phyloP scores from a whole-genome alignment of 2,113 vertebrate genomes.

The Orycteropus afer region DNA sequence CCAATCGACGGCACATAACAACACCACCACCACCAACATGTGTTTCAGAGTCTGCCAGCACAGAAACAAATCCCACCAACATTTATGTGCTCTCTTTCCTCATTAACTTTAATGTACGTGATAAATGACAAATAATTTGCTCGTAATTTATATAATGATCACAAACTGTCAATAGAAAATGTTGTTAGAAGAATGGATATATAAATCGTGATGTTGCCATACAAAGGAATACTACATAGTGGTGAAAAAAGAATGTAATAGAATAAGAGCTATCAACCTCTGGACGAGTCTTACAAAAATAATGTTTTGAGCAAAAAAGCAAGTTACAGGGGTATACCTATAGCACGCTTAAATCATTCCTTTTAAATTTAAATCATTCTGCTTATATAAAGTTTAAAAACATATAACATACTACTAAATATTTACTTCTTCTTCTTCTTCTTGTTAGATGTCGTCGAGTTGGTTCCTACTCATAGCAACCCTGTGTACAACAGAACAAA shows the following conservation, averaged over 20 bases:
- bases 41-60: not conserved
- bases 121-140: not conserved
- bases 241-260: not conserved
- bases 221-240: not conserved
- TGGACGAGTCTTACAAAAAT: not conserved
- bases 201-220: not conserved
- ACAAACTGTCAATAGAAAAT: not conserved
- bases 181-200: not conserved
- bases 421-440: too few species aligned
- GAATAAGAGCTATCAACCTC: not conserved
- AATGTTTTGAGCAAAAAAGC: not conserved
- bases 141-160: not conserved
- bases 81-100: not conserved
- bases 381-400: conserved; percentile 30
- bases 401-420: not conserved
- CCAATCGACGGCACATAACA: too few species aligned
- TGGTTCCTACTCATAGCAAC: too few species aligned
- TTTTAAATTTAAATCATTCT: too few species aligned
- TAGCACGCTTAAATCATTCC: not conserved
- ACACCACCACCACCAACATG: too few species aligned
- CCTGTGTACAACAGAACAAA: too few species aligned
- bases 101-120: not conserved
- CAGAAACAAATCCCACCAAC: not conserved
- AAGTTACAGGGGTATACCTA: not conserved
- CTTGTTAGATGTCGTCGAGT: too few species aligned